phyloP scores from a whole-genome alignment of 2,888 invertebrate genomes.

The Tethea ocularis region DNA sequence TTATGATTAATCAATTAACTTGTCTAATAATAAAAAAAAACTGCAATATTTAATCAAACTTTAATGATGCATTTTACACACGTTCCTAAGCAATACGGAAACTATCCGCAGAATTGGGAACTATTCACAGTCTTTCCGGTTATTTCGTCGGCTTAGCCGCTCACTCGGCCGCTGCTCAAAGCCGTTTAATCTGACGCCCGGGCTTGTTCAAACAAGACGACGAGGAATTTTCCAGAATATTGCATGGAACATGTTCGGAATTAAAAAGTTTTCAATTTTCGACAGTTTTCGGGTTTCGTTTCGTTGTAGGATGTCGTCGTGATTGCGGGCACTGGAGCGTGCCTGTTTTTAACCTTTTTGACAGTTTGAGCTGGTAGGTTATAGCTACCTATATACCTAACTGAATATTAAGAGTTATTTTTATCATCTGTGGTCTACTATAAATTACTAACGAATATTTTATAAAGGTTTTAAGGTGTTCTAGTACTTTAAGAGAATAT shows the following conservation, averaged over 20 bases:
- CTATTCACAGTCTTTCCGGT: background rate
- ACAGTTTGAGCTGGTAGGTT: background rate
- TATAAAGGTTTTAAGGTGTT: too few species aligned
- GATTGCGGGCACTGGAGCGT: background rate
- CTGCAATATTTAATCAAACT: background rate
- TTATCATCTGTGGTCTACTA: too few species aligned
- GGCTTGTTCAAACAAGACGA: background rate
- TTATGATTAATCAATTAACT: too few species aligned
- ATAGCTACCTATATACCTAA: background rate
- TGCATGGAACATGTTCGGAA: background rate
- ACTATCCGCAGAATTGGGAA: background rate
- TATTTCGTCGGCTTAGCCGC: background rate
- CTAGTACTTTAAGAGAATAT: too few species aligned
- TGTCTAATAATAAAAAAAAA: too few species aligned
- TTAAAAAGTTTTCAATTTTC: background rate
- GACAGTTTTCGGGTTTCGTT: background rate
- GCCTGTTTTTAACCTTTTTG: background rate
- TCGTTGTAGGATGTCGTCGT: background rate
- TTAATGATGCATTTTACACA: background rate
- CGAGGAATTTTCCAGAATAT: background rate
- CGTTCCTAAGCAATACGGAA: background rate
- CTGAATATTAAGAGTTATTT: too few species aligned
- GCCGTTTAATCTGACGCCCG: background rate
- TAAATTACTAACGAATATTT: too few species aligned
- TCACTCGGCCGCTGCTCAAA: background rate